Evolutionary conservation across 2,797 vertebrate species (phyloP).

Genomic region (Holocentrus rufus): DNA sequence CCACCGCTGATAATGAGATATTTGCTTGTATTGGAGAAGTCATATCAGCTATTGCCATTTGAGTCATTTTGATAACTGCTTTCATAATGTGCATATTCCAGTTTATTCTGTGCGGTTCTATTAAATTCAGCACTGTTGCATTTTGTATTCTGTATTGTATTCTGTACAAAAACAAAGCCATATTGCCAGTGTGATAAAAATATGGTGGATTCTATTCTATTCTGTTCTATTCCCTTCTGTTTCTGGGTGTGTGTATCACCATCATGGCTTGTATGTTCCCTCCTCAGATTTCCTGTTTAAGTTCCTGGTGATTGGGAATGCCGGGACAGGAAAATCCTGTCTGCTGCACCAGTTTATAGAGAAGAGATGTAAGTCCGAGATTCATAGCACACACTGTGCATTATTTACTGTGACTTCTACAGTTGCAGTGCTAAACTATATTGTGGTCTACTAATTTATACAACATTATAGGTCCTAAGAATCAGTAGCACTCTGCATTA

Average conservation of each 20-base stretch:
- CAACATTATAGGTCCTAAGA: background rate
- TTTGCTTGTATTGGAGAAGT: too few species aligned
- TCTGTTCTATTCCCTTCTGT: too few species aligned
- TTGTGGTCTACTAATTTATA: background rate
- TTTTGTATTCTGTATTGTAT: too few species aligned
- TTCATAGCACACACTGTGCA: background rate
- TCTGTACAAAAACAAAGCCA: background rate
- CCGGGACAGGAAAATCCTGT: slow-evolving; percentile 95
- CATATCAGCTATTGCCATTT: too few species aligned
- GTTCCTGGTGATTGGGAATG: slow-evolving; percentile 94
- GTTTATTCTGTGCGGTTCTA: background rate
- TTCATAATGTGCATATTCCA: background rate
- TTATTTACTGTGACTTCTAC: background rate
- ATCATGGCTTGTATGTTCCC: slow-evolving; percentile 36
- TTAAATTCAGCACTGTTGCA: background rate
- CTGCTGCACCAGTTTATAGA: slow-evolving; percentile 96
- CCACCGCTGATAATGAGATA: too few species aligned
- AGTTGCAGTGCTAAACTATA: background rate
- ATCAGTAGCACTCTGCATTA: background rate
- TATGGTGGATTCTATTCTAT: background rate
- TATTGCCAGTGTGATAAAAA: background rate
- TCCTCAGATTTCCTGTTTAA: slow-evolving; percentile 95
- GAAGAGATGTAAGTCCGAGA: slow-evolving; percentile 86
- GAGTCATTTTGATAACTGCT: too few species aligned
- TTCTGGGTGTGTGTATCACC: background rate